Percentiles rank a stretch among this genome's conserved stretches.
Conservation (phyloP, 2,888 invertebrate species). For the Hetaerina titia region DNA sequence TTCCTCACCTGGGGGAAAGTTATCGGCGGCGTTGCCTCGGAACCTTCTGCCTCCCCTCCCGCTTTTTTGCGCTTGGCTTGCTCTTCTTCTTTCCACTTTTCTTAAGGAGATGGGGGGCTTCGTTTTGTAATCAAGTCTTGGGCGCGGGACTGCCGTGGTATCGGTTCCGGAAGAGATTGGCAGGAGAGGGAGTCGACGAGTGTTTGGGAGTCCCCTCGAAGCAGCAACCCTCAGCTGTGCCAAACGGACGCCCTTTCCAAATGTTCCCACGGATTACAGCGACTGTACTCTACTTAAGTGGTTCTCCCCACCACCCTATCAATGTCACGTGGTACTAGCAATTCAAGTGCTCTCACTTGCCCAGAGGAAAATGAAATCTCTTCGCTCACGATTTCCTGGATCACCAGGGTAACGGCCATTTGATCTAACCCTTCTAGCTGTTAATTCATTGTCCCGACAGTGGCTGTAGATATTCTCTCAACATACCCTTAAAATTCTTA, state of each 20-base stretch:
- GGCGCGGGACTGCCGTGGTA: no score
- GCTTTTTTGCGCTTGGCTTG: neutral
- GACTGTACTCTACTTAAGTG: neutral
- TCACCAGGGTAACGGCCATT: no score
- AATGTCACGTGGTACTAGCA: neutral
- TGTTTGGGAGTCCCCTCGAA: neutral
- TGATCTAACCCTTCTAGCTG: neutral
- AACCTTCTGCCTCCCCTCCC: neutral
- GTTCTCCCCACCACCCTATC: no score
- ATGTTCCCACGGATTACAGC: constrained; percentile 7
- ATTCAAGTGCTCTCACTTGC: neutral
- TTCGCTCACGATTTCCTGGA: no score
- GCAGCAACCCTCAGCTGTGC: neutral
- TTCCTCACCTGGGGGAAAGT: constrained; percentile 1
- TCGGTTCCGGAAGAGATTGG: neutral
- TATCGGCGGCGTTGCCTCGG: neutral
- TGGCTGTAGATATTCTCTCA: no score
- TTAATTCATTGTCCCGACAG: neutral
- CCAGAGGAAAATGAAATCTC: no score
- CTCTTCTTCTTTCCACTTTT: neutral
- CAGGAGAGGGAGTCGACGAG: neutral
- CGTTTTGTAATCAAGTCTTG: neutral
- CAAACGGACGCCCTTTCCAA: neutral
- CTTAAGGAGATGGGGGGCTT: neutral
- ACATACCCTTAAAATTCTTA: no score